Evolutionary conservation across 1,140 invertebrate genomes (phyloP).

Genomic region (Drosophila funebris): DNA sequence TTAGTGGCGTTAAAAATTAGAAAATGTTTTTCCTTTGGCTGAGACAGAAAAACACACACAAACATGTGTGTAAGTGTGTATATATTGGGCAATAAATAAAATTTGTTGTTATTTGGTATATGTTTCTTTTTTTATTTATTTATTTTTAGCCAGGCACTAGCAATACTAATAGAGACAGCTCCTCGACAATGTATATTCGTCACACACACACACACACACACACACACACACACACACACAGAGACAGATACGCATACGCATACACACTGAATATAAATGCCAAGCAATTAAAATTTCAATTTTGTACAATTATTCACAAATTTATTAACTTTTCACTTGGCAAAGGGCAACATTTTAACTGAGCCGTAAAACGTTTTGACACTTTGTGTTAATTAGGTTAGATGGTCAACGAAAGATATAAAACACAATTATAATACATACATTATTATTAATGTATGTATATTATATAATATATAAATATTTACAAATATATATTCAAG

Average conservation of each 20-base stretch:
- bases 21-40: slow-evolving; percentile 64
- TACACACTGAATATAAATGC: slow-evolving; percentile 55
- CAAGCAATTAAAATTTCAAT: slow-evolving; percentile 75
- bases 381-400: slow-evolving; percentile 70
- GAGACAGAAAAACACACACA: slow-evolving; percentile 41
- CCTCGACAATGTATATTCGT: slow-evolving; percentile 57
- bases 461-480: slow-evolving; percentile 24
- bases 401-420: slow-evolving; percentile 25
- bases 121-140: slow-evolving; percentile 62
- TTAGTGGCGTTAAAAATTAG: slow-evolving; percentile 68
- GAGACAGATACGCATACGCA: slow-evolving; percentile 45
- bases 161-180: slow-evolving; percentile 65
- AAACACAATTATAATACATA: slow-evolving; percentile 25
- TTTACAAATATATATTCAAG: not conserved
- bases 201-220: slow-evolving; percentile 9
- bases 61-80: slow-evolving; percentile 40
- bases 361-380: slow-evolving; percentile 66
- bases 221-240: slow-evolving; percentile 4
- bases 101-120: slow-evolving; percentile 72
- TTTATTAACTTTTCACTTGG: slow-evolving; percentile 74
- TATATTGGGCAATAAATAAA: slow-evolving; percentile 78
- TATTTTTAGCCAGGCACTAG: slow-evolving; percentile 78
- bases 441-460: too few relatives aligned
- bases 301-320: slow-evolving; percentile 69
- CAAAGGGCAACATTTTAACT: slow-evolving; percentile 57